Evolutionary conservation across 2,113 vertebrate species (phyloP).

Genomic region (Sinocyclocheilus anophthalmus): DNA sequence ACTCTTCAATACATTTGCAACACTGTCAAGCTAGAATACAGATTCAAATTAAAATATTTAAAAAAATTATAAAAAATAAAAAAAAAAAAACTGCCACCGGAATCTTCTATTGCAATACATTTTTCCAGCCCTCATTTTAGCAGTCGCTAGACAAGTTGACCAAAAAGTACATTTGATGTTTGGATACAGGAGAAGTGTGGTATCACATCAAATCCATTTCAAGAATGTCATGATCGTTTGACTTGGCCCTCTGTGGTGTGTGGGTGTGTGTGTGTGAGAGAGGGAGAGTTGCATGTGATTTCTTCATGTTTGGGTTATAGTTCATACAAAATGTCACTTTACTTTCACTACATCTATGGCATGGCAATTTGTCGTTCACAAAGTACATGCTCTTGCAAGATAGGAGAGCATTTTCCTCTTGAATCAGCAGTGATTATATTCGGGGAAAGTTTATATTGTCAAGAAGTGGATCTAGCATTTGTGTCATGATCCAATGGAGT

Average conservation of each 20-base stretch:
- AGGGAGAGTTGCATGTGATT: not conserved
- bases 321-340: constrained; percentile 38
- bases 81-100: too few species aligned
- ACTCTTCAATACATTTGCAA: constrained; percentile 74
- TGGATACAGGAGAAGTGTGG: constrained; percentile 40
- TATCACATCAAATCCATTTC: constrained; percentile 47
- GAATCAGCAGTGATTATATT: constrained; percentile 11
- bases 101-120: constrained; percentile 76
- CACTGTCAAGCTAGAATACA: constrained; percentile 62
- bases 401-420: not conserved
- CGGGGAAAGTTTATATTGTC: not conserved
- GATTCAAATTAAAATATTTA: constrained; percentile 64
- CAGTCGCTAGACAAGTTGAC: constrained; percentile 70
- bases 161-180: constrained; percentile 69
- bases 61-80: constrained; percentile 56
- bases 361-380: constrained; percentile 23
- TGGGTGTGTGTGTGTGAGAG: constrained; percentile 14
- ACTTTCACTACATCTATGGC: not conserved
- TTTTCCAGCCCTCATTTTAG: constrained; percentile 68
- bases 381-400: constrained; percentile 29
- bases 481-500: not conserved
- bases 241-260: constrained; percentile 14
- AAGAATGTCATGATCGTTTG: constrained; percentile 38
- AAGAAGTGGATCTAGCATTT: constrained; percentile 23
- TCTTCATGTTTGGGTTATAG: not conserved